These are phyloP conservation scores for Pseudomyrmex gracilis DNA, from an alignment of 1,140 invertebrate species.

Conservation along the genomic window DNA sequence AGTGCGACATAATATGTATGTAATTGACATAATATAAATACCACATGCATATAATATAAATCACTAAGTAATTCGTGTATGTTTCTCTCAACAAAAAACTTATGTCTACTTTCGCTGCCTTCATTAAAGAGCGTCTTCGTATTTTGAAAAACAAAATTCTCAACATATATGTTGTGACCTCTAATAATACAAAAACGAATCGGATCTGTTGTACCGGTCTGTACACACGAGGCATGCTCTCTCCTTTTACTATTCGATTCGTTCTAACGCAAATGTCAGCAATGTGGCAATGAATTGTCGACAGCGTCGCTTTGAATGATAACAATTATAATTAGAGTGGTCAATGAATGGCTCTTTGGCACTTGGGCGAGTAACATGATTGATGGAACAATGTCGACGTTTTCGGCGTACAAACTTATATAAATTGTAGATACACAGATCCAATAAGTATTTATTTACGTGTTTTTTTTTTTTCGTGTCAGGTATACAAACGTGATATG, in stretches of 20 bases:
- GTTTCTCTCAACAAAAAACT: conserved; percentile 4
- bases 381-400: conserved; percentile 24
- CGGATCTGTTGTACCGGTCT: no score
- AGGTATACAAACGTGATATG: conserved; percentile 58
- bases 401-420: conserved; percentile 26
- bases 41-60: conserved; percentile 41
- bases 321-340: conserved; percentile 9
- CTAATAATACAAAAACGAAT: no score
- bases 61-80: conserved; percentile 47
- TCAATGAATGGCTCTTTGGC: conserved; percentile 49
- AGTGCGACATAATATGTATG: conserved; percentile 69
- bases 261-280: not conserved
- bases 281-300: not conserved
- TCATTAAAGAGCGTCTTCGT: conserved; percentile 1
- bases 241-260: not conserved
- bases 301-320: not conserved
- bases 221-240: not conserved
- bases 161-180: no score
- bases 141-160: not conserved
- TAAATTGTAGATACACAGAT: not conserved
- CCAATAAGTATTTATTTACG: not conserved
- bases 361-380: conserved; percentile 43
- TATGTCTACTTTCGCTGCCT: not conserved
- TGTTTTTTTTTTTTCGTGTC: conserved; percentile 16
- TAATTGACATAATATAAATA: conserved; percentile 77